phyloP scores from a whole-genome alignment of 2,888 invertebrate genomes.

The Agelastica alni region DNA sequence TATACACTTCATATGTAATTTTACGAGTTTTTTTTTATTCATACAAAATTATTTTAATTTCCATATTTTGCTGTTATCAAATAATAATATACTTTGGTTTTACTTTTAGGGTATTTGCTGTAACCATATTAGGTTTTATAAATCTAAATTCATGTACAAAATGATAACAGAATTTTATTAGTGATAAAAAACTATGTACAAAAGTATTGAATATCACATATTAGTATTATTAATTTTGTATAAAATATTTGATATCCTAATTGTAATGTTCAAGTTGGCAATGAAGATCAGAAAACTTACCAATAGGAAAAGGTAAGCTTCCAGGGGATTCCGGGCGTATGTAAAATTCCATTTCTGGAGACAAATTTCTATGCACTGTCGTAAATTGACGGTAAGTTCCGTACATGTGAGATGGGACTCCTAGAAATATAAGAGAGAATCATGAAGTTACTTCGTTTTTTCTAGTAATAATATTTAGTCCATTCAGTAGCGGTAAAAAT shows the following conservation, averaged over 20 bases:
- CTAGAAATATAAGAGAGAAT: conserved; percentile 43
- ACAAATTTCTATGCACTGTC: conserved; percentile 45
- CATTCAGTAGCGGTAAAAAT: too few relatives aligned
- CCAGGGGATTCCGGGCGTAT: conserved; percentile 48
- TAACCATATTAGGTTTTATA: not conserved
- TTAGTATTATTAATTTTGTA: conserved; percentile 19
- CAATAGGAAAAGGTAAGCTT: conserved; percentile 37
- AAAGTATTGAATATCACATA: conserved; percentile 9
- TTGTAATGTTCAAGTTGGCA: conserved; percentile 41
- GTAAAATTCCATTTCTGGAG: conserved; percentile 48
- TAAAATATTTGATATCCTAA: conserved; percentile 20
- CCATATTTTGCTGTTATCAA: too few relatives aligned
- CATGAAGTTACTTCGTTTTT: too few relatives aligned
- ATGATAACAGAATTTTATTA: conserved; percentile 17
- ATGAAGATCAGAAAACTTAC: conserved; percentile 50
- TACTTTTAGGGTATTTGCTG: too few relatives aligned
- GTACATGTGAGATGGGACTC: conserved; percentile 58
- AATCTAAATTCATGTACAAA: conserved; percentile 15
- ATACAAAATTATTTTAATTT: too few relatives aligned
- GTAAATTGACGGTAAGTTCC: conserved; percentile 57
- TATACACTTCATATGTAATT: too few relatives aligned
- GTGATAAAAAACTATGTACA: conserved; percentile 14
- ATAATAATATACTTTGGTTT: too few relatives aligned
- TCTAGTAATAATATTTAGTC: too few relatives aligned
- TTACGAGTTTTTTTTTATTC: too few relatives aligned